Evolutionary conservation across 2,113 vertebrate species (phyloP).

Genomic region (Osmerus mordax): DNA sequence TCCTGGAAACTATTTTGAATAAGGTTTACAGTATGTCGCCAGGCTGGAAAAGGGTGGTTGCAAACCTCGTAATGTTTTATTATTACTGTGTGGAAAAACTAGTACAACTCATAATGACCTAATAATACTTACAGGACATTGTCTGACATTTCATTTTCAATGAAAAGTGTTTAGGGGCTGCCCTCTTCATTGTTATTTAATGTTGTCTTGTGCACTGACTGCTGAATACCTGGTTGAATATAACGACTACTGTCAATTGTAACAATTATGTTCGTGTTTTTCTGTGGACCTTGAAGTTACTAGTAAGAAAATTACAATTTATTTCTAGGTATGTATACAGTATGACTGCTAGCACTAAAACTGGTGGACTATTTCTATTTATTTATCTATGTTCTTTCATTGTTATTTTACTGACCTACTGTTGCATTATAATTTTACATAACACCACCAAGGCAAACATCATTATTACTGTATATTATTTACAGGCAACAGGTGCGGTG

Average conservation of each 20-base stretch:
- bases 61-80: neutral
- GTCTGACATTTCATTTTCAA: neutral
- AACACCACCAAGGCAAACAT: too few species aligned
- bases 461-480: too few species aligned
- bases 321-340: constrained; percentile 17
- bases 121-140: neutral
- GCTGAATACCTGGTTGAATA: constrained; percentile 6
- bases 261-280: too few species aligned
- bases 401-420: constrained; percentile 13
- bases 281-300: neutral
- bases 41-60: neutral
- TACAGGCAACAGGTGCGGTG: too few species aligned
- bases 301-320: neutral
- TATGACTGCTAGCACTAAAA: constrained; percentile 54
- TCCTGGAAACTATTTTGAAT: too few species aligned
- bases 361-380: constrained; percentile 7
- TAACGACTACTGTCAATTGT: constrained; percentile 10
- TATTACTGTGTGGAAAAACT: neutral
- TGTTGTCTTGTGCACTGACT: constrained; percentile 7
- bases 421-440: neutral
- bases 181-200: neutral
- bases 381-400: constrained; percentile 10
- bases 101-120: neutral
- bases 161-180: constrained; percentile 14
- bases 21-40: neutral